Base-by-base conservation (phyloP, 30 jellyfish, hydroid and myxozoan species). In the Hydractinia symbiolongicarpus region DNA sequence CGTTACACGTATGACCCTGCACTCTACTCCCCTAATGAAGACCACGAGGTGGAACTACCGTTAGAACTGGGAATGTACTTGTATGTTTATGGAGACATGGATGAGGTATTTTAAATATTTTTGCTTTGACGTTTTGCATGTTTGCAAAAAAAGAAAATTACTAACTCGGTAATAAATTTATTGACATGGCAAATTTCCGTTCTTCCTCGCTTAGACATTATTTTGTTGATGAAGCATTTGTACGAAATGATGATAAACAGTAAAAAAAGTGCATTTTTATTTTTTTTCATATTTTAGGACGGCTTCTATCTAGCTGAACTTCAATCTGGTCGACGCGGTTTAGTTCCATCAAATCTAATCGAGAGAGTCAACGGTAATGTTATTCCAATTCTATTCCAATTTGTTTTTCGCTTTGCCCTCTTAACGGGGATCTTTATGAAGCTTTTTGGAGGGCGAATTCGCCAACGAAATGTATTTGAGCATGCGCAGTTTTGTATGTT, bases 301-400 rank as follows among this genome's bases (percentile, higher is more conserved):
- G 97, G 97, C 8, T 90, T 90, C 73, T 90, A 81, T 69, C 82
- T 90, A 6, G 97, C 89, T 50, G 97, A 90, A 66, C 83, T 86
- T 9, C 86, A 76, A 40, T 78, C 82, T 82, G 97, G 97, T 5
- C 86, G 86, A 64, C 95, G 97, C 21, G 97, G 97, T 9, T 73
- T 90, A 61, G 94, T 90, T 0, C 97, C 97, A 16, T 90, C 97
- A 13, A 90, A 90, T 62, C 84, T 85, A 17, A 84, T 90, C 5
- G 90, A 90, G 70, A 86, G 76, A 82, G 71, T 86, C 44, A 74
- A 88, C 17, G 97, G 97, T 90, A 79, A 17, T 73, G 5, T 30
- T 30, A 2, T 30, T 30, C 2, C 2, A 30, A 61, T 44, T 6
- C 53, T 79, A 17, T 79, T 79, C 19, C 19, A 58, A 11, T 16